Base-by-base conservation (phyloP, 1,140 invertebrate genomes). In the Micrasema longulum region DNA sequence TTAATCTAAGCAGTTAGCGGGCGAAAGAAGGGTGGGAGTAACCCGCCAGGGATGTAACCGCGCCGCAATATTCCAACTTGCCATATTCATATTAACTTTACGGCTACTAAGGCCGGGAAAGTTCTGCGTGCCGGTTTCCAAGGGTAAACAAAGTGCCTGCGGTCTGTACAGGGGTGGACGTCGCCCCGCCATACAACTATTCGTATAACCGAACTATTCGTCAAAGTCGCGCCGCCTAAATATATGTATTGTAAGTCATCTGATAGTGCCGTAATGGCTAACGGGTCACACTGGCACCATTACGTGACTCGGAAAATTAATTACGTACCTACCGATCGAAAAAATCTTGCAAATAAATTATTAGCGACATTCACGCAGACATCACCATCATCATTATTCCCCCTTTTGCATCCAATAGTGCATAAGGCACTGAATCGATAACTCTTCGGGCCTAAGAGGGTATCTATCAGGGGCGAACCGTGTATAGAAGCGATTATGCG, bases 11-110 rank as follows among this genome's bases (percentile, higher is more conserved):
- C 57, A 11, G n/a, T 2, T 43, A n/a, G 31, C n/a, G 14, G 16
- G 20, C 7, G 35, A 18, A 4, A 31, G 26, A 7, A 2, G 7
- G 26, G 26, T n/a, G n/a, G n/a, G n/a, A n/a, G n/a, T n/a, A n/a
- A n/a, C n/a, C n/a, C n/a, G 26, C 26, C 26, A 31, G 26, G 26
- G 26, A 7, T 31, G 35, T 22, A 35, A 6, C 26, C 48, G 11
- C 35, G 55, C 47, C 47, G 35, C 35, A 62, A 62, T 31, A 31
- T 62, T 45, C 71, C 43, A 73, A 73, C 71, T 73, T 73, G 48
- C 64, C 64, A 73, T 73, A 73, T 73, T 73, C 71, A 68, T 73
- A 73, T 73, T 68, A 73, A 73, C 71, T 73, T 63, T 67, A 62
- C 41, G 70, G 64, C 52, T 31, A 63, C 53, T 23, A 23, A 67